Evolutionary conservation across 2,797 vertebrate genomes (phyloP).

Genomic region (Rhinophrynus dorsalis): DNA sequence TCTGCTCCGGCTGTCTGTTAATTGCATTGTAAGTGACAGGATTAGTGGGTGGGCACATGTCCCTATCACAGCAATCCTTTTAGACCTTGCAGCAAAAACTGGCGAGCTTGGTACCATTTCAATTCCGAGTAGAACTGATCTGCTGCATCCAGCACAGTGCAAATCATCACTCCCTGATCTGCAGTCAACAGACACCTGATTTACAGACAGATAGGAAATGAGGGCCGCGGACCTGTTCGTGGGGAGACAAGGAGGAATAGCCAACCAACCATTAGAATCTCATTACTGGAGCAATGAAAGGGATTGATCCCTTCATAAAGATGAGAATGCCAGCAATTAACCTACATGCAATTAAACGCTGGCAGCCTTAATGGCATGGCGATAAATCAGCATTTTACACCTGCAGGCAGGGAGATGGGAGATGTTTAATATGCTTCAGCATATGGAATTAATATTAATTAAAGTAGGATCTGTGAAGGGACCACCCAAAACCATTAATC

Average conservation of each 20-base stretch:
- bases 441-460: constrained; percentile 75
- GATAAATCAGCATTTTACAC: constrained; percentile 75
- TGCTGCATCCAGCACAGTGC: background rate
- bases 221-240: constrained; percentile 61
- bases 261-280: constrained; percentile 75
- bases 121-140: background rate
- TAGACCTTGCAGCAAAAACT: too few relatives aligned
- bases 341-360: constrained; percentile 73
- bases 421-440: constrained; percentile 66
- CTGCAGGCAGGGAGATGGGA: constrained; percentile 56
- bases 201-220: constrained; percentile 51
- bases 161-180: constrained; percentile 44
- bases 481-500: constrained; percentile 51
- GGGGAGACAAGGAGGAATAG: constrained; percentile 54
- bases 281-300: constrained; percentile 75
- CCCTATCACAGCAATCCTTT: too few relatives aligned
- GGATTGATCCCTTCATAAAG: constrained; percentile 74
- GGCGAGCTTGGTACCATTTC: too few relatives aligned
- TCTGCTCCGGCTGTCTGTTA: too few relatives aligned
- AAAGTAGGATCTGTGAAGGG: constrained; percentile 54
- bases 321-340: constrained; percentile 79
- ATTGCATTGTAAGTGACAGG: too few relatives aligned
- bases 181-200: constrained; percentile 47
- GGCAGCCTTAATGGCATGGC: constrained; percentile 59
- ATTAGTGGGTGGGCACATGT: too few relatives aligned